Evolutionary conservation across 2,888 invertebrate species (phyloP).

Genomic region (Embidobia sp.): DNA sequence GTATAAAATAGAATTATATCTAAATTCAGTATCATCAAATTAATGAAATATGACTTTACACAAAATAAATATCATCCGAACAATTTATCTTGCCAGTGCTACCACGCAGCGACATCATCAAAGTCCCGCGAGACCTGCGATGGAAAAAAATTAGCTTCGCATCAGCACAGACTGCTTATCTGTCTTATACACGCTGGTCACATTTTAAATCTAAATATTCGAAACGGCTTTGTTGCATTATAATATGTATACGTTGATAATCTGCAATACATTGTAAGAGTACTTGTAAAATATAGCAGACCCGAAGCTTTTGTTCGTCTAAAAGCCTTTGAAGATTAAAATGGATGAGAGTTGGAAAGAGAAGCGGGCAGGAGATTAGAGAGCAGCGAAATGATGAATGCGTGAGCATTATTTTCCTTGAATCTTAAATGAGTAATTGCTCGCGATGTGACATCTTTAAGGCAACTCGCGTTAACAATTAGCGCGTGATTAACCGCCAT

Average conservation of each 20-base stretch:
- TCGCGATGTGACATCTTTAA: slow-evolving; percentile 44
- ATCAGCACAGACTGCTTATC: slow-evolving; percentile 73
- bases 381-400: slow-evolving; percentile 52
- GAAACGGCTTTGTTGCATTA: slow-evolving; percentile 36
- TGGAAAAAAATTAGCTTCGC: slow-evolving; percentile 67
- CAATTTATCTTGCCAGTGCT: no score
- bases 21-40: no score
- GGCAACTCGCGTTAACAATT: slow-evolving; percentile 43
- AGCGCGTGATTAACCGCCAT: slow-evolving; percentile 49
- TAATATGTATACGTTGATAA: slow-evolving; percentile 34
- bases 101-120: no score
- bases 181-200: slow-evolving; percentile 43
- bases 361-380: slow-evolving; percentile 51
- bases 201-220: slow-evolving; percentile 57
- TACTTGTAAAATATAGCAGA: slow-evolving; percentile 59
- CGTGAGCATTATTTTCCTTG: slow-evolving; percentile 50
- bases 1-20: no score
- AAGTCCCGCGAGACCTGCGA: slow-evolving; percentile 46
- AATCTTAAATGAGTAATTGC: slow-evolving; percentile 56
- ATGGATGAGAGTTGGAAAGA: slow-evolving; percentile 58
- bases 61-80: no score
- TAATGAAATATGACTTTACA: no score
- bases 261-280: slow-evolving; percentile 52
- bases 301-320: slow-evolving; percentile 54
- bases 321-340: slow-evolving; percentile 63